Evolutionary conservation across 2,113 vertebrate species (phyloP), one percentile per base, ranked within the genome.

Genomic region (Trogon melanurus): DNA sequence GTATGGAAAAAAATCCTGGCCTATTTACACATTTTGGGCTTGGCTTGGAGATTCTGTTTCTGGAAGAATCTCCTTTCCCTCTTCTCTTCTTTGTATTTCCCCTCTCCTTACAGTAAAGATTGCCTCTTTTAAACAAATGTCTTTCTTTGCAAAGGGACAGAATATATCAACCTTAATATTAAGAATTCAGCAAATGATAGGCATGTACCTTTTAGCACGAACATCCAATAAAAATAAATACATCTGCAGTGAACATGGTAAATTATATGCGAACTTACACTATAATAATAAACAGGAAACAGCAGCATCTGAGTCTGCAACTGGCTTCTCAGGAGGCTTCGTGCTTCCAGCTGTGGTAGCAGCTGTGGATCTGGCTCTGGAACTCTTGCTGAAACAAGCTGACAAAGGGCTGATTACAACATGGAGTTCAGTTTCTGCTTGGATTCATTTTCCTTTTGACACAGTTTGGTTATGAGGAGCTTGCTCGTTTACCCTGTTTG

Each of bases 221-320:
- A 88, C 66, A 76, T 94, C 85, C 94, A 96, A 66, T 96, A 95
- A 94, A 97, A 97, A 96, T 95, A 97, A 97, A 97, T 96, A 94
- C 79, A 95, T 96, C 92, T 96, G 94, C 94, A 95, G 79, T 34
- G 93, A 97, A 87, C 89, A 96, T 95, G 86, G 96, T 96, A 97
- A 96, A 96, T 95, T 94, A 93, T 96, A 97, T 89, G 95, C 32
- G 26, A 96, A 95, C 83, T 95, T 95, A 89, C 91, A 94, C 80
- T 97, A 61, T 95, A 97, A 96, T 96, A 96, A 97, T 97, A 97
- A 97, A 97, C 97, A 97, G 97, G 97, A 97, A 97, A 70, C 95
- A 91, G 92, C 96, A 93, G 95, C 97, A 96, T 97, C 95, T 97
- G 94, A 95, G 47, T 92, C 82, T 96, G 84, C 92, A 96, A 96